Conservation (phyloP, 2,797 vertebrate genomes). For the Antrozous pallidus region DNA sequence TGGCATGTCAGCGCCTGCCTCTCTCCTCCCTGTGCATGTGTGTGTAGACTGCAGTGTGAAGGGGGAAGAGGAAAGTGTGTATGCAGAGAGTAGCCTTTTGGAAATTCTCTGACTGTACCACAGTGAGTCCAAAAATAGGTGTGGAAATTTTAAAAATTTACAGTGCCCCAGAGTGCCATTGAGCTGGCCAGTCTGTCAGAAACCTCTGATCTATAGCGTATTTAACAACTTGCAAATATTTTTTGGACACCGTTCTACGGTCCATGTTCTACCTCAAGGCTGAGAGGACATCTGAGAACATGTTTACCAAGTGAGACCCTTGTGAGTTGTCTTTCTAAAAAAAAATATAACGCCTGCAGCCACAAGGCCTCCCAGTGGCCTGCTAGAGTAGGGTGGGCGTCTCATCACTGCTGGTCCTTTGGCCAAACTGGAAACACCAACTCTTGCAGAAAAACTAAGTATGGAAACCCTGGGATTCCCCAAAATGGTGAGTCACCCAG, state of each 20-base stretch:
- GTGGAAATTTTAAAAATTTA: neutral
- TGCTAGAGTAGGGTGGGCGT: neutral
- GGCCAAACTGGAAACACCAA: neutral
- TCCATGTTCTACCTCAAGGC: neutral
- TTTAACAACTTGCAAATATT: neutral
- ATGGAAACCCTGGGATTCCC: neutral
- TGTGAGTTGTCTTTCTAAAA: neutral
- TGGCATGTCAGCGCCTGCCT: neutral
- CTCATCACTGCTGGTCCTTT: neutral
- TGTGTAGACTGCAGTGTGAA: neutral
- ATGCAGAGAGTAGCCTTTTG: neutral
- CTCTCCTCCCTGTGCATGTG: neutral
- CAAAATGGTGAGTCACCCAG: neutral
- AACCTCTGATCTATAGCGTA: neutral
- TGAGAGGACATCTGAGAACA: neutral
- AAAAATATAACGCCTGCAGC: neutral
- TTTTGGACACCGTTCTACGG: neutral
- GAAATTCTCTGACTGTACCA: neutral
- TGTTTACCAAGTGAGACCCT: neutral
- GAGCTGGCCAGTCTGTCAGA: neutral
- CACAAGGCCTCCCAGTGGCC: neutral
- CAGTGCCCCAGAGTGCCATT: neutral
- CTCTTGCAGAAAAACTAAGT: neutral
- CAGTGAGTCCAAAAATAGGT: neutral
- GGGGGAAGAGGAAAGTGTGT: neutral